phyloP scores from a whole-genome alignment of 2,113 vertebrate species.

The Mus spicilegus region DNA sequence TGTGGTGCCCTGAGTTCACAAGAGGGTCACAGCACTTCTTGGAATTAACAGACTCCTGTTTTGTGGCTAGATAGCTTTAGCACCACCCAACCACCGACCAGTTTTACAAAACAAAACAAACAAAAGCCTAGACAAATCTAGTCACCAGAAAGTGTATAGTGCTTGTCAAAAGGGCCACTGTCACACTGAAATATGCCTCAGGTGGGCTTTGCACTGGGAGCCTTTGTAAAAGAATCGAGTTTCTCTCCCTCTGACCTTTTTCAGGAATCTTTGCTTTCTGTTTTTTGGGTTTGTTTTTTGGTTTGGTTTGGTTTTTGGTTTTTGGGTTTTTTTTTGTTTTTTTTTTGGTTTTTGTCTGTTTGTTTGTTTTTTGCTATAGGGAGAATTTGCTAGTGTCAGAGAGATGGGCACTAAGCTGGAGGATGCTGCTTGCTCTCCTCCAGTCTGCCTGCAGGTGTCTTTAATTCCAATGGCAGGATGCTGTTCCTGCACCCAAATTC shows the following conservation, averaged over 20 bases:
- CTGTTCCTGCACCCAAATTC: neutral
- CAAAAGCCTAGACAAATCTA: neutral
- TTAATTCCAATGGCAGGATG: neutral
- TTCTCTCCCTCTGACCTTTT: conserved; percentile 53
- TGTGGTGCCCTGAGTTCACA: conserved; percentile 55
- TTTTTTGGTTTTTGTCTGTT: too few relatives aligned
- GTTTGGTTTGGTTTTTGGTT: neutral
- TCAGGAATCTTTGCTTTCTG: neutral
- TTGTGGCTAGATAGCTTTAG: neutral
- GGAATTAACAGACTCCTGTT: neutral
- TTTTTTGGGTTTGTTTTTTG: too few relatives aligned
- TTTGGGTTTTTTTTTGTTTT: neutral
- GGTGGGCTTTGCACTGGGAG: conserved; percentile 66
- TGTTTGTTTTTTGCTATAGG: neutral
- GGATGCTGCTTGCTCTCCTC: neutral
- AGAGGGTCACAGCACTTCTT: conserved; percentile 56
- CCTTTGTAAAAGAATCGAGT: conserved; percentile 65
- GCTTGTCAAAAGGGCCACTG: neutral
- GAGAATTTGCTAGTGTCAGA: neutral
- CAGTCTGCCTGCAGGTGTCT: neutral
- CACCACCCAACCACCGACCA: neutral
- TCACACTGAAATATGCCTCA: conserved; percentile 74
- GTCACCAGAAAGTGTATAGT: conserved; percentile 72
- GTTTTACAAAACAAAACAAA: conserved; percentile 15
- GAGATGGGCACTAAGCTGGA: neutral